Evolutionary conservation across 2,888 invertebrate genomes (phyloP), one percentile per base, ranked within the genome.

Genomic region (Adelphocoris suturalis): DNA sequence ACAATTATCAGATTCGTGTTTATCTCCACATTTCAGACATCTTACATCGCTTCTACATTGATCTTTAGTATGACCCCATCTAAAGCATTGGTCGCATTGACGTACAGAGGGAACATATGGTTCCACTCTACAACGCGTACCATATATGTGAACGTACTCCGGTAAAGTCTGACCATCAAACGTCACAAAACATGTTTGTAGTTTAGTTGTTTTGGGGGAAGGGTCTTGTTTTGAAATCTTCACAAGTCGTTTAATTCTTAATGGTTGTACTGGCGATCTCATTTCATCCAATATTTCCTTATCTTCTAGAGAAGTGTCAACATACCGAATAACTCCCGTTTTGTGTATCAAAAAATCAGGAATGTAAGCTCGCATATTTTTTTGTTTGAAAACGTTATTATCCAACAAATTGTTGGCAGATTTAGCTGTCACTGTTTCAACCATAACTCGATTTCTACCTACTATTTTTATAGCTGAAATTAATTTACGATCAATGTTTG

Each of bases 381-480:
- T n/a, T 3, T 13, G 13, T 46, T 7, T 81, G 47, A 81, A 81
- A 23, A 46, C 0, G 19, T 80, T 16, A 11, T n/a, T 23, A 5
- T 47, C 47, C 5, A 23, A 19, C 7, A 81, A 23, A 46, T 47
- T 48, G 11, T 81, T 81, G 7, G 81, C 81, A n/a, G 47, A 7
- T 16, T 47, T 52, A 12, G 19, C 81, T 4, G n/a, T 37, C 12
- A n/a, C 13, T 12, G 81, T 46, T 19, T 81, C 52, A 0, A 81
- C 47, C n/a, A 47, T 81, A 16, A 81, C 47, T 81, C 81, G 46
- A n/a, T 81, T 81, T 13, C 11, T 46, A 23, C 81, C 81, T 1
- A 23, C n/a, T 0, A 81, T n/a, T 3, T 11, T 14, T 16, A 81
- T 81, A 19, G 61, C n/a, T 19, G 61, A 5, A 11, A 61, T 19